Evolutionary conservation across 2,888 invertebrate species (phyloP).

Genomic region (Acleris laterana): DNA sequence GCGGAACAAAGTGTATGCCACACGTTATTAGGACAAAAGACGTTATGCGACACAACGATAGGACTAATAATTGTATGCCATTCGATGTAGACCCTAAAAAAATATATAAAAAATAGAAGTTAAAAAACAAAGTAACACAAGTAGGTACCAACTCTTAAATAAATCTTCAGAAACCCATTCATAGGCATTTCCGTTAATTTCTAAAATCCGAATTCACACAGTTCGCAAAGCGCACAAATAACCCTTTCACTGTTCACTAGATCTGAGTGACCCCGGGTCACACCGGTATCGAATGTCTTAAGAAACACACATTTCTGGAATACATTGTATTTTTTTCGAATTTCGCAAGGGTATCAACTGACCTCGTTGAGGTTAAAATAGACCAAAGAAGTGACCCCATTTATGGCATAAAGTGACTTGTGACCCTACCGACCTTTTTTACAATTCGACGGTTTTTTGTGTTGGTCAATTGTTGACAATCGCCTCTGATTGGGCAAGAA

Average conservation of each 20-base stretch:
- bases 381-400: conserved; percentile 62
- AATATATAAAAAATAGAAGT: no score
- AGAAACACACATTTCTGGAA: conserved; percentile 66
- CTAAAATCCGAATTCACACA: background rate
- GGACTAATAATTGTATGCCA: no score
- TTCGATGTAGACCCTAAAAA: no score
- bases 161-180: background rate
- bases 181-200: conserved; percentile 11
- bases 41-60: no score
- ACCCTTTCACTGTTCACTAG: conserved; percentile 40
- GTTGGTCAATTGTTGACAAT: conserved; percentile 74
- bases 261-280: conserved; percentile 69
- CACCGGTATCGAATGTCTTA: conserved; percentile 71
- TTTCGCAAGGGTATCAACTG: conserved; percentile 58
- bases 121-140: background rate
- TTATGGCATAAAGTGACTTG: conserved; percentile 54
- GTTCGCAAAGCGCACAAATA: conserved; percentile 26
- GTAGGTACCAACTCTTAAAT: background rate
- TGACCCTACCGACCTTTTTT: conserved; percentile 60
- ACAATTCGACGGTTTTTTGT: conserved; percentile 50
- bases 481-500: conserved; percentile 64
- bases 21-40: no score
- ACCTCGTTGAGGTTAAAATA: conserved; percentile 37
- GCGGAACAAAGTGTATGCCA: no score
- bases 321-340: conserved; percentile 46